Evolutionary conservation across 2,888 invertebrate species (phyloP), one percentile per base, ranked within the genome.

Genomic region (Barypeithes pellucidus): DNA sequence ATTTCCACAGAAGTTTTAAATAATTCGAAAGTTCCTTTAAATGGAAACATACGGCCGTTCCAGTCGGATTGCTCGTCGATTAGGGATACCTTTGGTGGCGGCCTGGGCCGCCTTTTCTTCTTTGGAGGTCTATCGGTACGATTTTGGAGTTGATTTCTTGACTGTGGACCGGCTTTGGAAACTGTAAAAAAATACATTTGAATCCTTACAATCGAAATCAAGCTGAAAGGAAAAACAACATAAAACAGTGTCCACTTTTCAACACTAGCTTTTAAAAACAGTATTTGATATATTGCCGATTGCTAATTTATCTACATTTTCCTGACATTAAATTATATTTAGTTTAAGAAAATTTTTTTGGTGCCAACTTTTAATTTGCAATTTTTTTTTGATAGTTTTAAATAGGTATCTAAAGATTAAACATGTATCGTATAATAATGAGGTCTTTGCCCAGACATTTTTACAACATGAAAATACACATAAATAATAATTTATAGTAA

Each of bases 1-100:
- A 72, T 60, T 43, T 76, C 74, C 3, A 71, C 54, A 41, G 75
- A 73, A 47, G 77, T 76, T 20, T 76, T 72, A 73, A 81, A 83
- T 14, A 85, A 68, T 22, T 81, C 78, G 18, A 76, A 73, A 2
- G 85, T 86, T 12, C 87, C 87, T 74, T 69, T 77, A 75, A 87
- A 86, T 3, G 86, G 86, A 70, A 81, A 84, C 80, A 86, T 81
- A 1, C 71, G 76, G 1, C 84, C 85, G 73, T 86, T 86, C 85
- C 85, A 86, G 71, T 83, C 84, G n/a, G 75, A 74, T 78, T 83
- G 84, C 20, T 85, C 84, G 67, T 85, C 78, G 22, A 85, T 82
- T 20, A 85, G 67, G 5, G 84, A 84, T 36, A 76, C 73, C 70
- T 71, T 77, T 72, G 75, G 67, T 29, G 73, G 72, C 16, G 63